Evolutionary conservation across 2,113 vertebrate genomes (phyloP), one percentile per base, ranked within the genome.

Genomic region (Chlamydotis undulata): DNA sequence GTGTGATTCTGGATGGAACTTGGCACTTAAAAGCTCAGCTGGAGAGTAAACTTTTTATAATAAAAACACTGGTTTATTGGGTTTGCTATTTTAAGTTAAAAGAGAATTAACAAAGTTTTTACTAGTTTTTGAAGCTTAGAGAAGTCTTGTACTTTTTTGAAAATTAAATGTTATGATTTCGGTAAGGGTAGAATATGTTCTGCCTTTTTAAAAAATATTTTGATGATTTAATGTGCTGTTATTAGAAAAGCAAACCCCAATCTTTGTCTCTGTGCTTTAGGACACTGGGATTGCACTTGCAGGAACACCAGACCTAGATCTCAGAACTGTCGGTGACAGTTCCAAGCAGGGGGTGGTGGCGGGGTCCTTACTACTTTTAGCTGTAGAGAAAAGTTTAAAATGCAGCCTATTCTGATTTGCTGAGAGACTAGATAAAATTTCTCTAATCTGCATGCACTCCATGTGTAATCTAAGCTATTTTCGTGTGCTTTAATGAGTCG

Each of bases 1-100:
- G 70, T 96, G 91, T 91, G 89, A 94, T 96, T 95, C 94, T 94
- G 87, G 89, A 76, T 87, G 70, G 91, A 96, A 96, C 50, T 94
- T 96, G 96, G 95, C 96, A 83, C 81, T 85, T 59, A 24, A 67
- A 65, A 1, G 28, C 81, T 94, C 95, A 94, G 95, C 92, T 96
- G 95, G 93, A 94, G 91, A 94, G 65, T 94, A 89, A 96, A 96
- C 81, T 96, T 97, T 89, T 94, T 73, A 25, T 94, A 91, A 85
- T 94, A 77, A 95, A 97, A 93, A 28, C 70, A 35, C 39, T 10
- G 63, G 53, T 89, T 96, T 86, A 94, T 67, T 78, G 1, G n/a
- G 31, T 65, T 95, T 96, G 74, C 91, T 96, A 73, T 96, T 96
- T 96, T 69, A 95, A 91, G 83, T 91, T 88, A 71, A 61, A 94